Evolutionary conservation across 2,113 vertebrate species (phyloP).

Genomic region (Salvator merianae): DNA sequence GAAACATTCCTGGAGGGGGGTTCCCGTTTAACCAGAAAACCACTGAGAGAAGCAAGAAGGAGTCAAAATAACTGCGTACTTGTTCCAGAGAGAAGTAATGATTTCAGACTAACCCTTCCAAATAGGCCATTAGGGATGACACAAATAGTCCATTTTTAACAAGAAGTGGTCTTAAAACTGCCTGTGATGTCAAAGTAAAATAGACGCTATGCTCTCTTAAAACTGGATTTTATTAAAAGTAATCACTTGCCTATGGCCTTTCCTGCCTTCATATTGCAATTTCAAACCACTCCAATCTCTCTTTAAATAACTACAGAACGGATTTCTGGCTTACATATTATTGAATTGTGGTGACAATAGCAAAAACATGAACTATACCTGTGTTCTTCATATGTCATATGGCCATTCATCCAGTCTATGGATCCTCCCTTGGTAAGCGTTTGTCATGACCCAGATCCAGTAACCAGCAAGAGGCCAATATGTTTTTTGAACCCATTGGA

Average conservation of each 20-base stretch:
- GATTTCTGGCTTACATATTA: not conserved
- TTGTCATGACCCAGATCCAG: not conserved
- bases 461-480: not conserved
- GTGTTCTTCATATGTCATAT: not conserved
- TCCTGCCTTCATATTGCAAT: no score
- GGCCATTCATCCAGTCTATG: not conserved
- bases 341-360: not conserved
- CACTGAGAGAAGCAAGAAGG: not conserved
- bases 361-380: not conserved
- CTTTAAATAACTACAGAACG: not conserved
- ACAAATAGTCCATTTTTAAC: slow-evolving; percentile 1
- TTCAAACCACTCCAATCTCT: not conserved
- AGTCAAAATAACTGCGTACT: not conserved
- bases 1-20: not conserved
- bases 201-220: not conserved
- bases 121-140: not conserved
- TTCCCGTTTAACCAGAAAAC: not conserved
- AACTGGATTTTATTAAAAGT: not conserved
- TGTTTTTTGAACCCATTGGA: not conserved
- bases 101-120: slow-evolving; percentile 2
- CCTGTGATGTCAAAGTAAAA: not conserved
- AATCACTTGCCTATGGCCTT: not conserved
- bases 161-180: not conserved
- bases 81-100: slow-evolving; percentile 1
- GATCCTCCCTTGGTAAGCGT: not conserved